phyloP scores from a whole-genome alignment of 1,140 invertebrate genomes.

The Teleopsis dalmanni region DNA sequence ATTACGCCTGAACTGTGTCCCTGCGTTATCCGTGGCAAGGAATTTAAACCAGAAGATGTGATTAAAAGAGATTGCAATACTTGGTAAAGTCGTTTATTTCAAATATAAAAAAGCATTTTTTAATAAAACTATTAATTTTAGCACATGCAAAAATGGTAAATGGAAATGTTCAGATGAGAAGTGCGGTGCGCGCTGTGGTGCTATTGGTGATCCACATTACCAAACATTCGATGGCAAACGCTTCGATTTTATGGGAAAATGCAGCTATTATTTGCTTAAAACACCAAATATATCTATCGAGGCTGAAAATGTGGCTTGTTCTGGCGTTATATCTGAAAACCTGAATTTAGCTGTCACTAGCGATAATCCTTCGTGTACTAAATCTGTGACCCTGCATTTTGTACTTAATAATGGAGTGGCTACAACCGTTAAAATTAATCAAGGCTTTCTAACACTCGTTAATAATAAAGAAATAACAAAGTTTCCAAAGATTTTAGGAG shows the following conservation, averaged over 20 bases:
- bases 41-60: constrained; percentile 62
- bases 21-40: constrained; percentile 66
- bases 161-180: constrained; percentile 71
- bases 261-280: constrained; percentile 73
- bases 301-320: constrained; percentile 74
- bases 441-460: constrained; percentile 58
- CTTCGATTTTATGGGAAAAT: constrained; percentile 84
- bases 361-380: constrained; percentile 71
- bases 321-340: constrained; percentile 64
- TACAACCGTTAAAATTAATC: constrained; percentile 59
- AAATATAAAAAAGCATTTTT: not conserved
- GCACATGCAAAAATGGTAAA: constrained; percentile 46
- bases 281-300: constrained; percentile 61
- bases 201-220: constrained; percentile 84
- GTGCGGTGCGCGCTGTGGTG: constrained; percentile 68
- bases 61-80: constrained; percentile 78
- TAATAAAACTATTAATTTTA: not conserved
- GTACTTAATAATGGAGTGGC: constrained; percentile 44
- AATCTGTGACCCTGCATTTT: constrained; percentile 59
- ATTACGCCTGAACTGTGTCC: constrained; percentile 65
- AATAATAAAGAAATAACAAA: constrained; percentile 62
- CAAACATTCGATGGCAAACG: constrained; percentile 78
- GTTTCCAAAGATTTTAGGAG: constrained; percentile 55
- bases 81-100: constrained; percentile 51
- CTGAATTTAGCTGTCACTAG: constrained; percentile 55